Base-by-base conservation (phyloP, 2,797 vertebrate species). In the Mormyrops boulengeri region DNA sequence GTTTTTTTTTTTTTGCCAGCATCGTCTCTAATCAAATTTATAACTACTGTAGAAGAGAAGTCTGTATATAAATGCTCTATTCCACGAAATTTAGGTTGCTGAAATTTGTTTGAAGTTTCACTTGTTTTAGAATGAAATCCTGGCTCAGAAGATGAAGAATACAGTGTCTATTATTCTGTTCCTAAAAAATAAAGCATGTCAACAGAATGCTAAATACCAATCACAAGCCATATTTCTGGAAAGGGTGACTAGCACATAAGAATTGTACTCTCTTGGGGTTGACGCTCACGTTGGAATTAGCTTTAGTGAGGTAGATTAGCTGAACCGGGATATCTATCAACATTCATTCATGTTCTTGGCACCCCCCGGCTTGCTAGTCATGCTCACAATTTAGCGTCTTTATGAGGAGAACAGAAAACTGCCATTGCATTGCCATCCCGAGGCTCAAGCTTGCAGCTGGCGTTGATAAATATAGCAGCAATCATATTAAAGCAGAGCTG, bases 391-490 rank as follows among this genome's bases (percentile, higher is more conserved):
- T 50, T 50, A 26, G 8, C 11, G 9, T 34, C 11, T 77, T 44
- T 41, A 89, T 87, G 12, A 55, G 85, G 17, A 44, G 41, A 85
- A 60, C 52, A 19, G 52, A 34, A 50, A 6, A 62, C 7, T 19
- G 14, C 86, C 47, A 9, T 22, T 22, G 47, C 47, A 6, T 22
- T n/a, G 26, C 88, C 60, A 14, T 22, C 84, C 62, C 14, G 17
- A 26, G 82, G 44, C 80, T 66, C n/a, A 49, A 89, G 55, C 66
- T 17, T 19, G 44, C 55, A 85, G 88, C 89, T 86, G 89, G 22
- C n/a, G 50, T 62, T 87, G 89, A 30, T 77, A 77, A 87, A 87
- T 87, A 73, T 77, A 89, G 89, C 12, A 89, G 62, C 84, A 17
- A 38, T 87, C 49, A 47, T 26, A 47, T 50, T 69, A 66, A 57